Evolutionary conservation across 2,113 vertebrate genomes (phyloP).

Genomic region (Xerus inauris): DNA sequence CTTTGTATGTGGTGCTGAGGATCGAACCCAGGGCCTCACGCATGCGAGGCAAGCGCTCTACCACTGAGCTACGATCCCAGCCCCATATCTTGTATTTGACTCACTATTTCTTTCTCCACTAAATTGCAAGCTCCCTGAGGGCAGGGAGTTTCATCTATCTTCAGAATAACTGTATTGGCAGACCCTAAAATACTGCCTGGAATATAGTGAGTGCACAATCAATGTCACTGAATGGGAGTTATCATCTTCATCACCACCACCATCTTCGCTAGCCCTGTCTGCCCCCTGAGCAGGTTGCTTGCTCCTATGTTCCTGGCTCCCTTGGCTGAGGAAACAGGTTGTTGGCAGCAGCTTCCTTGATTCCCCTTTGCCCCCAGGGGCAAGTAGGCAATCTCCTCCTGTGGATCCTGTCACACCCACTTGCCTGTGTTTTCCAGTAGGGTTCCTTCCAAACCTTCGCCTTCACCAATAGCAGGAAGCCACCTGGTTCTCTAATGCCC

Average conservation of each 20-base stretch:
- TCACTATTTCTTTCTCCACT: not conserved
- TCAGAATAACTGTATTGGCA: not conserved
- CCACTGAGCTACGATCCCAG: too few relatives aligned
- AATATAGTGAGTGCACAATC: accelerated
- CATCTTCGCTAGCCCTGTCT: not conserved
- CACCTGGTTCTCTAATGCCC: not conserved
- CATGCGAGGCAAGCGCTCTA: too few relatives aligned
- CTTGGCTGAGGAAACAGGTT: not conserved
- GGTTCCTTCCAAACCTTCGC: not conserved
- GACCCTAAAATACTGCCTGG: not conserved
- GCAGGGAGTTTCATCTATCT: not conserved
- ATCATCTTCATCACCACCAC: too few relatives aligned
- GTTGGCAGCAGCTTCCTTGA: not conserved
- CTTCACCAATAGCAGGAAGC: not conserved
- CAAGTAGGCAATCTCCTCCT: not conserved
- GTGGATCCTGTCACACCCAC: not conserved
- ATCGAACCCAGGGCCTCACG: too few relatives aligned
- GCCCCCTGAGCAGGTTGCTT: not conserved
- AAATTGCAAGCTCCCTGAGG: not conserved
- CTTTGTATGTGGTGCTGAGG: too few relatives aligned
- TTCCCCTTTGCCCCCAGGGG: not conserved
- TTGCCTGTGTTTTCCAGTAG: not conserved
- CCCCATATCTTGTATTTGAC: too few relatives aligned
- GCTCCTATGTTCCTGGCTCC: not conserved
- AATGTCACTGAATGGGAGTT: not conserved